Base-by-base conservation (phyloP, 2,888 invertebrate genomes). In the Microctonus brassicae region DNA sequence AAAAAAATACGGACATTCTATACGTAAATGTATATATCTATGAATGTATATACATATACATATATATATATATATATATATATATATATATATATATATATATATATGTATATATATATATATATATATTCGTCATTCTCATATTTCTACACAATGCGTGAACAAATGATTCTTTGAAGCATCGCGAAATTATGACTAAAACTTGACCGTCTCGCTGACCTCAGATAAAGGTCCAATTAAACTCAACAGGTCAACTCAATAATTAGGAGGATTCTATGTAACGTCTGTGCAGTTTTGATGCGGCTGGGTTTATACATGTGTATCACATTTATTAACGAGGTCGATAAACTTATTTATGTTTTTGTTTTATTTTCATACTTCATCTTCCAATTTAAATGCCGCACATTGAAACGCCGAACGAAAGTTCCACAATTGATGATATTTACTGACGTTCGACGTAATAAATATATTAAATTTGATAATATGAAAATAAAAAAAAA, bases 201-300 rank as follows among this genome's bases (percentile, higher is more conserved):
- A 73, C 64, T 70, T 64, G 66, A 65, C 57, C 57, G 42, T 62
- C 67, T 57, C 74, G 74, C 62, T 79, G 82, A 82, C 80, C 81
- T 78, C 65, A 77, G 82, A 83, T 82, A 81, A 80, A 81, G 76
- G 79, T 79, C 79, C 80, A 81, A 79, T 82, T 82, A 81, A 70
- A 80, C 79, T 77, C 73, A 55, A 62, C 77, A 75, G 81, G 80
- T 82, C 83, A 78, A 78, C 76, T 79, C 78, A 81, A 82, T 81
- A 81, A 82, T 81, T 81, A 79, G 76, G 77, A 74, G 73, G 74
- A 77, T 76, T 76, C 60, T 69, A 47, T 69, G 26, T 29, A 42
- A 53, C 68, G 70, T 57, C 73, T 73, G 55, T 24, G n/a, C 62
- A 61, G 47, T n/a, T 36, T 67, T 34, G n/a, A n/a, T n/a, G 58